Evolutionary conservation across 2,888 invertebrate species (phyloP), one percentile per base, ranked within the genome.

Genomic region (Neria commutata): DNA sequence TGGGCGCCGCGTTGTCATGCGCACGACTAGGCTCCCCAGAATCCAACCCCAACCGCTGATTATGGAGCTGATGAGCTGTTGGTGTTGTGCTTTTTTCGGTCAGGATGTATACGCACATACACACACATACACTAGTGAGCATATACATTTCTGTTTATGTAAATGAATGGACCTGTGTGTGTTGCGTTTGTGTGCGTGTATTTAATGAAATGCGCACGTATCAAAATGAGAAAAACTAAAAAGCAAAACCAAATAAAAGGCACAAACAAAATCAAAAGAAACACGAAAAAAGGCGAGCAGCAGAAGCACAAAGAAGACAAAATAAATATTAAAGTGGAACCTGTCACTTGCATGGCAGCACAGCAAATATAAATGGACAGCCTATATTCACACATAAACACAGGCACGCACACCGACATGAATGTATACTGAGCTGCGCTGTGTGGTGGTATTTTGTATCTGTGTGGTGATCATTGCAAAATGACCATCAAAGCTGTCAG

Each of bases 341-440:
- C 47, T 56, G 56, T 56, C 56, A 56, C 56, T 46, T 56, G 56
- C 56, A 46, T 14, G 42, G 17, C 42, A n/a, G 42, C 4, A 21
- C 37, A 37, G 21, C 17, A 21, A 11, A 37, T n/a, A n/a, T 37
- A 42, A 42, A 19, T 42, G 42, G 42, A 14, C 17, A 21, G 42
- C 14, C 42, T 21, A 42, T 42, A n/a, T n/a, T n/a, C n/a, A n/a
- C n/a, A n/a, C n/a, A n/a, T n/a, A n/a, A n/a, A n/a, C n/a, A n/a
- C n/a, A n/a, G n/a, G n/a, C n/a, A n/a, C n/a, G n/a, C n/a, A n/a
- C n/a, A n/a, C n/a, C n/a, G n/a, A n/a, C n/a, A n/a, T n/a, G n/a
- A n/a, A n/a, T n/a, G n/a, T n/a, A n/a, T n/a, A n/a, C n/a, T n/a
- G n/a, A n/a, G n/a, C n/a, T n/a, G n/a, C n/a, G n/a, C n/a, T n/a